Evolutionary conservation across 35 echinoderm and acorn worm species (phyloP).

Genomic region (Diadema setosum): DNA sequence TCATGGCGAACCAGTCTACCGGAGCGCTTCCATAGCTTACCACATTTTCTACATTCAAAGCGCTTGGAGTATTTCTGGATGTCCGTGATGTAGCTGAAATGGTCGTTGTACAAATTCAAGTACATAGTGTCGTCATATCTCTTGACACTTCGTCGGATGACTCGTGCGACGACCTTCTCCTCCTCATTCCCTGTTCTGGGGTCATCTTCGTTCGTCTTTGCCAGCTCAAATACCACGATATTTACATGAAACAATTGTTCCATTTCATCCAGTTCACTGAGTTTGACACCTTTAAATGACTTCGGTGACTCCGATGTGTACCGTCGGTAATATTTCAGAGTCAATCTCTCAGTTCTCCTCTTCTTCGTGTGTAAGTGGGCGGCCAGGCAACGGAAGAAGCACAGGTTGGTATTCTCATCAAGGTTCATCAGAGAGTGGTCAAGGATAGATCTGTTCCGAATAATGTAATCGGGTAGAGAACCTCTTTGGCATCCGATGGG

Average conservation of each 20-base stretch:
- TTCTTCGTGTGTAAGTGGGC: neutral
- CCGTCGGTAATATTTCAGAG: neutral
- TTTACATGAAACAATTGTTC: neutral
- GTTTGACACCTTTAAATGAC: too few relatives aligned
- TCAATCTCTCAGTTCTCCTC: neutral
- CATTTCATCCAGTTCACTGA: too few relatives aligned
- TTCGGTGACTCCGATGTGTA: neutral
- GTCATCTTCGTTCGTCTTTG: too few relatives aligned
- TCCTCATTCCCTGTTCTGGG: too few relatives aligned
- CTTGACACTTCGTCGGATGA: slow-evolving; percentile 23
- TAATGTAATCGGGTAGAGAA: neutral
- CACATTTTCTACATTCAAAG: slow-evolving; percentile 10
- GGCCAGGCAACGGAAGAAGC: neutral
- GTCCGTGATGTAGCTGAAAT: slow-evolving; percentile 38
- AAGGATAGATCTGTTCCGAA: neutral
- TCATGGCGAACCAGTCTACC: neutral
- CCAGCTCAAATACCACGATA: neutral
- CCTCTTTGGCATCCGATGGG: neutral
- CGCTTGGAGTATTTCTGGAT: slow-evolving; percentile 11
- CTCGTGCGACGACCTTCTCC: neutral
- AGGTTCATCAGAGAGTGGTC: too few relatives aligned
- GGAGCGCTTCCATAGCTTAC: slow-evolving; percentile 12
- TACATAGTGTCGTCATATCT: slow-evolving; percentile 55
- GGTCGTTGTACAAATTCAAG: too few relatives aligned
- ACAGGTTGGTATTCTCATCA: neutral